These are phyloP conservation scores for Strix aluco DNA, from an alignment of 2,113 vertebrate genomes.

Conservation along the genomic window DNA sequence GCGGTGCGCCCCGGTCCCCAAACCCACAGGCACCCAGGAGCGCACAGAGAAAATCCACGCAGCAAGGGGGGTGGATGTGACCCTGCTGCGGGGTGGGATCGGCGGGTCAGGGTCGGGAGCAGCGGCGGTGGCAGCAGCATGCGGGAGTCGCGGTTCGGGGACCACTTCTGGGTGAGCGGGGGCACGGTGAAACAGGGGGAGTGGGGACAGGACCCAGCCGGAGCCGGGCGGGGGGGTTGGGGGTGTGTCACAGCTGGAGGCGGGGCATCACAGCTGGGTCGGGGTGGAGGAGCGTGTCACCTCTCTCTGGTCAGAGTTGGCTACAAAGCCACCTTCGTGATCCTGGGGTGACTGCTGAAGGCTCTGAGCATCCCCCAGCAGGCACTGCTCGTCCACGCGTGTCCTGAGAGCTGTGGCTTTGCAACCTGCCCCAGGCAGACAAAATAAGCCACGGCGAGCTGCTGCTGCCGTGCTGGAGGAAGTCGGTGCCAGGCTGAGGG, in stretches of 20 bases:
- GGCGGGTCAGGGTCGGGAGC: background rate
- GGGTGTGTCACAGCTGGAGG: no score
- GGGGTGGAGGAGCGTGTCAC: background rate
- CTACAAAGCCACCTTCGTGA: background rate
- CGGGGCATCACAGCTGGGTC: background rate
- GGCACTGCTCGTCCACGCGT: background rate
- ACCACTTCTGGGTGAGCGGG: slow-evolving; percentile 89
- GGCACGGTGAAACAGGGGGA: no score
- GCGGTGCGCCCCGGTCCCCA: background rate
- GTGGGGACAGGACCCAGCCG: background rate
- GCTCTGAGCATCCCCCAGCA: background rate
- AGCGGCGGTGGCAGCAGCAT: slow-evolving; percentile 51
- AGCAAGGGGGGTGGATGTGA: background rate
- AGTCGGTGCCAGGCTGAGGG: background rate
- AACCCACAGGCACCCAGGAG: no score
- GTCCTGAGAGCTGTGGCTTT: background rate
- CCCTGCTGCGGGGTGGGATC: background rate
- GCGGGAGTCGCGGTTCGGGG: slow-evolving; percentile 84
- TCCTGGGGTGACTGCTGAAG: background rate
- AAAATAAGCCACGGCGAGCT: rapidly evolving
- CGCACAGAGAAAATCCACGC: rapidly evolving
- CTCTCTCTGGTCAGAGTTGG: no score
- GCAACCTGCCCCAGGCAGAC: rapidly evolving
- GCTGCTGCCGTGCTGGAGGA: background rate
- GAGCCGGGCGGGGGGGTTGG: background rate